These are phyloP conservation scores for Spodoptera litura DNA, from an alignment of 1,140 invertebrate genomes.

Conservation along the genomic window DNA sequence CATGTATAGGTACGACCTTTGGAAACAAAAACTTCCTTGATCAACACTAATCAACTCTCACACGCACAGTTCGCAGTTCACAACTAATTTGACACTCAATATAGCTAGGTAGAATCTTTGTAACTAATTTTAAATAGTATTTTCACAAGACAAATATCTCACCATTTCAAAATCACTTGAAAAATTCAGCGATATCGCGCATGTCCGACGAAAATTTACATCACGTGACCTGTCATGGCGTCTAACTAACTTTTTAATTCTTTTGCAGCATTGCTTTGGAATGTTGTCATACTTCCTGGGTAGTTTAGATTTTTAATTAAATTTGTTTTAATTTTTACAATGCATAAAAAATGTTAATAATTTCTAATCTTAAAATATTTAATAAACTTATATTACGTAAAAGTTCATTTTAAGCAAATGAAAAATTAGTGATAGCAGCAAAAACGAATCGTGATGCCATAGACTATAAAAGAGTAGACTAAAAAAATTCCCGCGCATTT, in stretches of 20 bases:
- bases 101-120: constrained; percentile 44
- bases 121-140: constrained; percentile 51
- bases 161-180: constrained; percentile 79
- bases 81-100: constrained; percentile 42
- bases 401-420: too few relatives aligned
- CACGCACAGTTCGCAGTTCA: constrained; percentile 60
- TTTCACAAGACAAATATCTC: constrained; percentile 68
- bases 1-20: constrained; percentile 77
- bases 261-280: constrained; percentile 40
- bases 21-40: constrained; percentile 68
- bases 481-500: too few relatives aligned
- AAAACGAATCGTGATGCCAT: too few relatives aligned
- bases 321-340: not conserved
- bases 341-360: not conserved
- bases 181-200: constrained; percentile 80
- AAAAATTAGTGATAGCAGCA: too few relatives aligned
- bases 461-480: too few relatives aligned
- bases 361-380: not conserved
- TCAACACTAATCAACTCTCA: constrained; percentile 59
- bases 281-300: constrained; percentile 27
- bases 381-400: too few relatives aligned
- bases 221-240: constrained; percentile 86
- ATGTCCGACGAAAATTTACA: constrained; percentile 85
- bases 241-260: constrained; percentile 62
- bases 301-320: not conserved